Percentiles rank a stretch among this genome's conserved stretches.
phyloP scores from a whole-genome alignment of 2,797 vertebrate genomes.

The Macropodus opercularis region DNA sequence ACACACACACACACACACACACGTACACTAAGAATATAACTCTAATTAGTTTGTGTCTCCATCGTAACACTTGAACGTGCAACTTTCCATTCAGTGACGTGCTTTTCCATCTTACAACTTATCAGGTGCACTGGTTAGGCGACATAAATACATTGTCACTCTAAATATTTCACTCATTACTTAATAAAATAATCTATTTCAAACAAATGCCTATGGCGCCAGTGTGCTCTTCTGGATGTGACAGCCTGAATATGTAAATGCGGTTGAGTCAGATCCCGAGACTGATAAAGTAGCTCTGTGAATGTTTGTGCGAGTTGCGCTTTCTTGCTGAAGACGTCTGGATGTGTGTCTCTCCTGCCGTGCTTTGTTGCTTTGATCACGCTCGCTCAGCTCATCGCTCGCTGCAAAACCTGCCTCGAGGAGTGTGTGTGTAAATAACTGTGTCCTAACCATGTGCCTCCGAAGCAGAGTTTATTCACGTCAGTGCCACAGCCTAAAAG shows the following conservation, averaged over 20 bases:
- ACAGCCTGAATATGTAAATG: constrained; percentile 85
- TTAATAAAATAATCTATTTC: constrained; percentile 66
- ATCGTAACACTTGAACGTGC: not conserved
- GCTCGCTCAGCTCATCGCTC: constrained; percentile 74
- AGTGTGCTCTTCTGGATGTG: constrained; percentile 59
- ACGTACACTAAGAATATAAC: not conserved
- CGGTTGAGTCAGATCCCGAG: constrained; percentile 75
- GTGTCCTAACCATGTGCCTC: constrained; percentile 52
- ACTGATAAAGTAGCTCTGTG: constrained; percentile 78
- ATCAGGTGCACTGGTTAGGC: constrained; percentile 49
- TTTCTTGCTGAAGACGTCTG: constrained; percentile 39
- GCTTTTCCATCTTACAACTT: constrained; percentile 25
- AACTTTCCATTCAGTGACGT: constrained; percentile 5
- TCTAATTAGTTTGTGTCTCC: too few species aligned
- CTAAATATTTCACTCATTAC: constrained; percentile 66
- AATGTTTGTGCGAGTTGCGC: constrained; percentile 43
- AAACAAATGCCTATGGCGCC: constrained; percentile 49
- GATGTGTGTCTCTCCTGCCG: constrained; percentile 54
- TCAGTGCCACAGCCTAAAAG: constrained; percentile 28
- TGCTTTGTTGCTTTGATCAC: constrained; percentile 82
- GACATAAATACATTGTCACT: constrained; percentile 73
- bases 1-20: not conserved
- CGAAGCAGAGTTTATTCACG: constrained; percentile 56
- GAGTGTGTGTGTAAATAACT: constrained; percentile 57
- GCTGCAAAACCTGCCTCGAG: constrained; percentile 78